phyloP scores from a whole-genome alignment of 2,113 vertebrate genomes.

The Odocoileus virginianus region DNA sequence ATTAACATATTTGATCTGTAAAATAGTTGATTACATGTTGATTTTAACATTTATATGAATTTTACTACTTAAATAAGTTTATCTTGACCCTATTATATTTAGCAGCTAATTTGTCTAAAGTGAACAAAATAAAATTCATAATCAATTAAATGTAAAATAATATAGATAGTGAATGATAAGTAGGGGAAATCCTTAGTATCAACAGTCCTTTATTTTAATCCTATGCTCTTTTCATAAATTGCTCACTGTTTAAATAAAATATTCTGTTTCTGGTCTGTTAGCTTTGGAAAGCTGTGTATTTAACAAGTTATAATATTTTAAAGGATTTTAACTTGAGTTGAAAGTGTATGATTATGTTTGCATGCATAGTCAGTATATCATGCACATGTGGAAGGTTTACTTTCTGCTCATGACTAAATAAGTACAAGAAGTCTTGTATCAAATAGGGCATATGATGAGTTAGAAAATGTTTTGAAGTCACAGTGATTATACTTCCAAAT shows the following conservation, averaged over 20 bases:
- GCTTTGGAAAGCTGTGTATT: background rate
- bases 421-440: background rate
- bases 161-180: background rate
- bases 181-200: background rate
- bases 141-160: background rate
- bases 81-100: background rate
- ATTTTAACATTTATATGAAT: background rate
- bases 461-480: background rate
- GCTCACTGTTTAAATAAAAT: background rate
- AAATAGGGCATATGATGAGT: background rate
- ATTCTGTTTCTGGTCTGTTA: background rate
- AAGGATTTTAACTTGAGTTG: background rate
- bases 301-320: background rate
- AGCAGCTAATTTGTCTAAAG: background rate
- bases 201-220: background rate
- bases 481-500: background rate
- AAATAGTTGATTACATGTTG: background rate
- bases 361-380: background rate
- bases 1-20: background rate
- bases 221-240: background rate
- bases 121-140: background rate
- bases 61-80: background rate
- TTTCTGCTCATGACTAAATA: background rate
- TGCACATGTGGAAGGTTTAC: background rate
- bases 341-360: background rate